Percentiles rank a stretch among this genome's conserved stretches.
phyloP scores from a whole-genome alignment of 2,113 vertebrate species.

The Myrmophylax atrothorax region DNA sequence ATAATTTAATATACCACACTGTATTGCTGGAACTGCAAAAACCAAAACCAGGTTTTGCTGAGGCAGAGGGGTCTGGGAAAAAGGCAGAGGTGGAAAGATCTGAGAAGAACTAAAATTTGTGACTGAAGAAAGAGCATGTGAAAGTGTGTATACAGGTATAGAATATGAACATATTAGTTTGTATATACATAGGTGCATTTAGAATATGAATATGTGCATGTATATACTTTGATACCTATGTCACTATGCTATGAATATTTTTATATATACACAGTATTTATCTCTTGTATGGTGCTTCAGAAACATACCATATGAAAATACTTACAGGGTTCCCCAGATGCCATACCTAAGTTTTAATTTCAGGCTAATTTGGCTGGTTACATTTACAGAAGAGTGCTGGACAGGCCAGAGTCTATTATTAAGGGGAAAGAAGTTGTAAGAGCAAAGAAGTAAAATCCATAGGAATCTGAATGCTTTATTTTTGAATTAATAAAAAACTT shows the following conservation, averaged over 20 bases:
- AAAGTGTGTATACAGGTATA: background rate
- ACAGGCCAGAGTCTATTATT: fast-evolving
- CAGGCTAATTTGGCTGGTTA: fast-evolving
- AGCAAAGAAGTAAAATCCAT: background rate
- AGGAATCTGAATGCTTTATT: background rate
- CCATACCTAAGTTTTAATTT: background rate
- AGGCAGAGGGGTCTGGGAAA: background rate
- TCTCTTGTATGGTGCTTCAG: fast-evolving
- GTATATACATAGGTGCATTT: too few relatives aligned
- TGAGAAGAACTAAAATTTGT: background rate
- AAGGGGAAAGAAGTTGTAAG: background rate
- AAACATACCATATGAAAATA: background rate
- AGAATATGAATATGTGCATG: too few relatives aligned
- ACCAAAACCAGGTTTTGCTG: fast-evolving
- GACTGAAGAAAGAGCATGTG: background rate
- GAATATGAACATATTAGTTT: too few relatives aligned
- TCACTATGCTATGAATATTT: background rate
- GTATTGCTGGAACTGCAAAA: background rate
- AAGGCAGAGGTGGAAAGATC: background rate
- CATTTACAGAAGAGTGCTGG: fast-evolving
- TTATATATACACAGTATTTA: fast-evolving
- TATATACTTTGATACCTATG: too few relatives aligned
- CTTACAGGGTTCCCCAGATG: background rate
- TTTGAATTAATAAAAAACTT: background rate
- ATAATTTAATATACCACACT: fast-evolving